A percentile compares a stretch with the other conserved stretches of the same genome.
phyloP scores from a whole-genome alignment of 2,113 vertebrate species.

The Fulica atra region DNA sequence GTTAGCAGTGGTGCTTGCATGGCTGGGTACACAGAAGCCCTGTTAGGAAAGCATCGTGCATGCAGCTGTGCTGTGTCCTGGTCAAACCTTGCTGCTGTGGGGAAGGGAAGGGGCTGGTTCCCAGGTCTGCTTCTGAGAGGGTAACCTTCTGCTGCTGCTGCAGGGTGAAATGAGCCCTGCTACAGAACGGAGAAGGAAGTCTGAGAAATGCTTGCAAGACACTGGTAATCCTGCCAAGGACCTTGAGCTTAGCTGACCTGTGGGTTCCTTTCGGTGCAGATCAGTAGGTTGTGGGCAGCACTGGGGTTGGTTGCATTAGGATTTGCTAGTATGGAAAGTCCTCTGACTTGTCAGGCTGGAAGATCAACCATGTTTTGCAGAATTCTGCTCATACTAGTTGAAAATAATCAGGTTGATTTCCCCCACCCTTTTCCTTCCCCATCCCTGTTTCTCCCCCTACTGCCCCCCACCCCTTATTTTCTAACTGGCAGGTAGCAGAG shows the following conservation, averaged over 20 bases:
- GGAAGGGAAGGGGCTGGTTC: background rate
- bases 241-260: background rate
- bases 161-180: background rate
- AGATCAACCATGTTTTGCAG: background rate
- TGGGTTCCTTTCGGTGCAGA: background rate
- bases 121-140: background rate
- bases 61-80: background rate
- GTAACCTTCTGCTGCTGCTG: background rate
- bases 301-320: background rate
- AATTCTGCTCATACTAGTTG: background rate
- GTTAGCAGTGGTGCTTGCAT: background rate
- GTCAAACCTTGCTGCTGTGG: background rate
- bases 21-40: background rate
- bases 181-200: background rate
- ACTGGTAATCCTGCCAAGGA: background rate
- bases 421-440: too few species aligned
- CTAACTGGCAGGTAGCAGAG: background rate
- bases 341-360: background rate
- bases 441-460: fast-evolving
- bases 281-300: background rate
- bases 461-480: background rate
- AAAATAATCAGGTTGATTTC: background rate
- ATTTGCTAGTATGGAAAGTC: background rate
- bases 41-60: background rate
- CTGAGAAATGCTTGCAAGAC: background rate